Conservation (phyloP, 2,888 invertebrate species). For the Eurois occulta region DNA sequence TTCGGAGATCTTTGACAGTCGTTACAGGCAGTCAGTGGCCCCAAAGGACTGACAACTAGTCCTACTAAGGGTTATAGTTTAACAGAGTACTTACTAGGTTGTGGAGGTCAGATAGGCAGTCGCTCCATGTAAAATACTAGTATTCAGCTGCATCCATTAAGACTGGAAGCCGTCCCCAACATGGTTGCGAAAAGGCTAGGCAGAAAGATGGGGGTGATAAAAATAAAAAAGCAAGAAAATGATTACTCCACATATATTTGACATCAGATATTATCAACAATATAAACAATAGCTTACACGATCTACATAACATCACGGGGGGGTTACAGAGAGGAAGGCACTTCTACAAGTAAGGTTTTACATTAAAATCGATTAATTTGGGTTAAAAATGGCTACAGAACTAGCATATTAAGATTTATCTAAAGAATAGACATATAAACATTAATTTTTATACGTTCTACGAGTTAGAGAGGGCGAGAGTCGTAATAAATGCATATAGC, state of each 20-base stretch:
- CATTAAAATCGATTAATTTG: slow-evolving; percentile 6
- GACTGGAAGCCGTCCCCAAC: not conserved
- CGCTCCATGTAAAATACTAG: not conserved
- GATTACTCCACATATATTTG: slow-evolving; percentile 73
- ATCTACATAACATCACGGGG: slow-evolving; percentile 65
- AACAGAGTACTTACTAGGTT: not conserved
- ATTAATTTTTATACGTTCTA: not conserved
- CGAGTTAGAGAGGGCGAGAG: not conserved
- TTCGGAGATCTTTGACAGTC: not conserved
- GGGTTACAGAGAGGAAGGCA: slow-evolving; percentile 78
- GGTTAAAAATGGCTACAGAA: slow-evolving; percentile 13
- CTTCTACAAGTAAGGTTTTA: slow-evolving; percentile 73
- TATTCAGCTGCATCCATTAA: not conserved
- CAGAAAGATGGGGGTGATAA: not conserved
- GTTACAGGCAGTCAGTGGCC: not conserved
- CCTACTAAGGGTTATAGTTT: not conserved
- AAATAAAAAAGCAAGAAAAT: slow-evolving; percentile 39
- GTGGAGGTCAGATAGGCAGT: not conserved
- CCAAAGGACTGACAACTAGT: not conserved
- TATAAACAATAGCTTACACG: slow-evolving; percentile 72
- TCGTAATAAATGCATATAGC: not conserved
- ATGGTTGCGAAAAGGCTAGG: not conserved
- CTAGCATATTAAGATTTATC: not conserved
- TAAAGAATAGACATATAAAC: not conserved
- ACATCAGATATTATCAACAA: slow-evolving; percentile 68